These are phyloP conservation scores for Cataglyphis altisquamis DNA, from an alignment of 2,888 invertebrate species.

Conservation along the genomic window DNA sequence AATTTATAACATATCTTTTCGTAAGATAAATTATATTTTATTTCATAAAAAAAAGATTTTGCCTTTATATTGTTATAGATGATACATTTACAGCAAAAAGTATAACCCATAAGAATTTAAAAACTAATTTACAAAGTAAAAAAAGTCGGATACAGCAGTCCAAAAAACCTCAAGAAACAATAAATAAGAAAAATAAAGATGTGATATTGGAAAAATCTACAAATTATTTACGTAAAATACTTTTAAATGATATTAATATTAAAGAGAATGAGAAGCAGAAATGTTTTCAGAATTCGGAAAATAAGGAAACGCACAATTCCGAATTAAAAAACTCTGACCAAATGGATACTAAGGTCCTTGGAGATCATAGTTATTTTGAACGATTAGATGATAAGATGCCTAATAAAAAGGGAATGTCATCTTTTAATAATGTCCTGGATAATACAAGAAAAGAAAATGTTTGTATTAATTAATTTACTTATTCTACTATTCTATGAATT, in stretches of 20 bases:
- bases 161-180: constrained; percentile 81
- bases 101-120: constrained; percentile 77
- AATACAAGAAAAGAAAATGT: constrained; percentile 81
- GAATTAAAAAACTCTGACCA: constrained; percentile 66
- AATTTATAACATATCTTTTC: background rate
- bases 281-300: constrained; percentile 71
- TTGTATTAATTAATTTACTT: constrained; percentile 62
- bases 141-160: constrained; percentile 76
- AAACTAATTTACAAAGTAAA: constrained; percentile 76
- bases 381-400: constrained; percentile 75
- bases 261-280: constrained; percentile 80
- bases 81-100: constrained; percentile 77
- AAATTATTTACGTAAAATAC: constrained; percentile 81
- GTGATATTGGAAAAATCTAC: constrained; percentile 80
- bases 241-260: constrained; percentile 80
- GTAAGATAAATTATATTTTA: constrained; percentile 10
- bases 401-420: constrained; percentile 65
- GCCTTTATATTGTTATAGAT: constrained; percentile 72
- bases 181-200: constrained; percentile 83
- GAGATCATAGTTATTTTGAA: constrained; percentile 84
- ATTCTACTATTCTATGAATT: background rate
- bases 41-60: background rate
- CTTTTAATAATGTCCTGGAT: constrained; percentile 69
- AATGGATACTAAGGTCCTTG: constrained; percentile 78
- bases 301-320: constrained; percentile 61